phyloP scores from a whole-genome alignment of 2,113 vertebrate species.

The cat (Felis catus) region F.catus_Fca126_mat1.0 CM031419.1:117250501-117251000 shows the following conservation, averaged over 20 bases:
- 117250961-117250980: not conserved
- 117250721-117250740: not conserved
- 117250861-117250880: not conserved
- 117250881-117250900: not conserved
- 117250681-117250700: fast-evolving
- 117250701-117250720: too few relatives aligned
- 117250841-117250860: not conserved
- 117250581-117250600: too few relatives aligned
- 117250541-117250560: not conserved
- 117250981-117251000: not conserved
- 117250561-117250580: not conserved
- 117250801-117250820: not conserved
- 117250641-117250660: not conserved
- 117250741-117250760: not conserved
- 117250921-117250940: not conserved
- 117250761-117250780: fast-evolving
- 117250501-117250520: not conserved
- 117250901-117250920: not conserved
- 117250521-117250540: not conserved
- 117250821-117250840: not conserved
- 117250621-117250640: not conserved
- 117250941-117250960: not conserved
- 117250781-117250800: not conserved
- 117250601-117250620: not conserved
- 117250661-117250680: not conserved